phyloP scores from a whole-genome alignment of 2,113 vertebrate species.

The Xiphias gladius region DNA sequence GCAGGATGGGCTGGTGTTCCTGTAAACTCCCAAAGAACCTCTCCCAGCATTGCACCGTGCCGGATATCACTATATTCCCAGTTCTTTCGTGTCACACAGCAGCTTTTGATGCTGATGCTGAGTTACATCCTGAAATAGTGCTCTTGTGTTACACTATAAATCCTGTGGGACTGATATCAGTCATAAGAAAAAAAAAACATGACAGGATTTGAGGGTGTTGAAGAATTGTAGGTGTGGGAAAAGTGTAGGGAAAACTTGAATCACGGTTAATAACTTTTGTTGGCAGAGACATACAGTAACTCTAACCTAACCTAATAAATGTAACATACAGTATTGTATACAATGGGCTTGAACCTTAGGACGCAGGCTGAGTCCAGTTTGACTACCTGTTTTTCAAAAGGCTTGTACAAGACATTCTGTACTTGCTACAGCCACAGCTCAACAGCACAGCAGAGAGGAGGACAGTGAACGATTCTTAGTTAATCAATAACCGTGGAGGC shows the following conservation, averaged over 20 bases:
- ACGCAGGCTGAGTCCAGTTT: not conserved
- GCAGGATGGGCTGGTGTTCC: constrained; percentile 73
- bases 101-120: constrained; percentile 58
- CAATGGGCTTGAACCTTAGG: not conserved
- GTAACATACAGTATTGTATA: not conserved
- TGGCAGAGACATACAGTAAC: not conserved
- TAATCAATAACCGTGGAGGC: constrained; percentile 11
- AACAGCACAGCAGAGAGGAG: not conserved
- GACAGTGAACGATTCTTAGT: not conserved
- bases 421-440: not conserved
- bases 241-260: not conserved
- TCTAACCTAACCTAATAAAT: not conserved
- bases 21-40: constrained; percentile 57
- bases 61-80: constrained; percentile 34
- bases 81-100: constrained; percentile 47
- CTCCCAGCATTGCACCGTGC: not conserved
- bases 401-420: not conserved
- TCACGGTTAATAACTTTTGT: not conserved
- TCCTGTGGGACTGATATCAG: constrained; percentile 7
- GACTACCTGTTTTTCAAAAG: not conserved
- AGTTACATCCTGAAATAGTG: constrained; percentile 63
- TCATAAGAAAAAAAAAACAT: not conserved
- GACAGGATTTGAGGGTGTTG: not conserved
- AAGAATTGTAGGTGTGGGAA: not conserved
- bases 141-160: not conserved